Percentiles rank a stretch among this genome's conserved stretches.
These are phyloP conservation scores for Picus viridis DNA, from an alignment of 2,797 vertebrate species.

Conservation along the genomic window DNA sequence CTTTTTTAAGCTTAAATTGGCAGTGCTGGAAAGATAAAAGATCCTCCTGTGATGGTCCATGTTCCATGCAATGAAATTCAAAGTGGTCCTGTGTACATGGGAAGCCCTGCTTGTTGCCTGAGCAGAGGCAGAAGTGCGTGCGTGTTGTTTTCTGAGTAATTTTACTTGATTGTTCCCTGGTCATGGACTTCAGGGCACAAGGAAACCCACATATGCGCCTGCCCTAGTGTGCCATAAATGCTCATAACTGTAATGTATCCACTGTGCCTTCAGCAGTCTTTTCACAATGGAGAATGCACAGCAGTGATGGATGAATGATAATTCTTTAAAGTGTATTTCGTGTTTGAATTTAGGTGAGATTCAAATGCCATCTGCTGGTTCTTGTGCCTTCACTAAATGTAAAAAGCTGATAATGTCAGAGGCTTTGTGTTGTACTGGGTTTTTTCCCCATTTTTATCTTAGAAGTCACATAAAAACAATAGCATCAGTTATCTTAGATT, in stretches of 20 bases:
- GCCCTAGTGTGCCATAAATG: neutral
- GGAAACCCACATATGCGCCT: neutral
- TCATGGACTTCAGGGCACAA: neutral
- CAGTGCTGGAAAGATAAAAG: neutral
- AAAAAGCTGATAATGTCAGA: neutral
- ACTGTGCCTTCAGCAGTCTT: neutral
- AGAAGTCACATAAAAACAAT: neutral
- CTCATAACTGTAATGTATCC: neutral
- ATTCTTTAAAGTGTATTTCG: neutral
- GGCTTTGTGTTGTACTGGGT: neutral
- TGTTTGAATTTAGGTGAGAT: slow-evolving; percentile 37
- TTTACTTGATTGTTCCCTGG: neutral
- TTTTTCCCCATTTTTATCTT: neutral
- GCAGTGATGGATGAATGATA: neutral
- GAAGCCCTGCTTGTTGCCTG: neutral
- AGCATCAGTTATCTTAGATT: neutral
- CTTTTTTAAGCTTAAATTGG: neutral
- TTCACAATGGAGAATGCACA: neutral
- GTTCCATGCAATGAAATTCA: neutral
- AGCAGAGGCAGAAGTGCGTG: neutral
- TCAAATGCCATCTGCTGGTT: slow-evolving; percentile 1
- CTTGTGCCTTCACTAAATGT: neutral
- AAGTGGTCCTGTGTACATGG: neutral
- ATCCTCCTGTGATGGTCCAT: neutral
- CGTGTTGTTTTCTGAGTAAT: neutral